Conservation (phyloP, 2,113 vertebrate species). For the Crotalus tigris region DNA sequence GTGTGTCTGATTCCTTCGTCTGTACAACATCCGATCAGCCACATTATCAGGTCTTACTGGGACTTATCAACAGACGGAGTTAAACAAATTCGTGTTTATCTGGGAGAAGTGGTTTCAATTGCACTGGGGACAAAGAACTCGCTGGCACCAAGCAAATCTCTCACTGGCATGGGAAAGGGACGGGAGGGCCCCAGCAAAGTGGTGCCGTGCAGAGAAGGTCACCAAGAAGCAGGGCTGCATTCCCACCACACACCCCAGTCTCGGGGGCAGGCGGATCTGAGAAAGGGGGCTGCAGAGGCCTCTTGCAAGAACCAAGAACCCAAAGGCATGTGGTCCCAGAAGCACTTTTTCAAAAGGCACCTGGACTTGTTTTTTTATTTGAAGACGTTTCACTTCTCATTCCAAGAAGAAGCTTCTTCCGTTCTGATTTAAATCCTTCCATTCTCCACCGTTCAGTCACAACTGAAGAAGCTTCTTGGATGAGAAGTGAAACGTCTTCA, state of each 20-base stretch:
- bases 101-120: conserved; percentile 78
- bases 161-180: conserved; percentile 77
- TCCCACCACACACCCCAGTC: neutral
- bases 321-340: neutral
- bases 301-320: neutral
- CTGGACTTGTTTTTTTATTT: neutral
- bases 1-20: conserved; percentile 84
- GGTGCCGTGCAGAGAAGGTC: conserved; percentile 50
- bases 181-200: conserved; percentile 64
- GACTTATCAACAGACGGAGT: conserved; percentile 77
- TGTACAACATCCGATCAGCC: conserved; percentile 79
- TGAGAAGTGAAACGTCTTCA: neutral
- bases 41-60: conserved; percentile 83
- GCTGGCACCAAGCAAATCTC: conserved; percentile 84
- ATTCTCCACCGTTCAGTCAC: neutral
- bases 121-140: conserved; percentile 74
- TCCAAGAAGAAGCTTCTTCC: neutral
- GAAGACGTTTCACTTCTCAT: neutral
- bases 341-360: neutral
- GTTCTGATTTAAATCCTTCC: neutral
- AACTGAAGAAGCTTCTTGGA: neutral
- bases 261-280: neutral
- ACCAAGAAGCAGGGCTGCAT: neutral
- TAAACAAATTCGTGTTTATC: conserved; percentile 89
- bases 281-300: neutral